Evolutionary conservation across 2,888 invertebrate genomes (phyloP).

Genomic region (Periphyllus acericola): DNA sequence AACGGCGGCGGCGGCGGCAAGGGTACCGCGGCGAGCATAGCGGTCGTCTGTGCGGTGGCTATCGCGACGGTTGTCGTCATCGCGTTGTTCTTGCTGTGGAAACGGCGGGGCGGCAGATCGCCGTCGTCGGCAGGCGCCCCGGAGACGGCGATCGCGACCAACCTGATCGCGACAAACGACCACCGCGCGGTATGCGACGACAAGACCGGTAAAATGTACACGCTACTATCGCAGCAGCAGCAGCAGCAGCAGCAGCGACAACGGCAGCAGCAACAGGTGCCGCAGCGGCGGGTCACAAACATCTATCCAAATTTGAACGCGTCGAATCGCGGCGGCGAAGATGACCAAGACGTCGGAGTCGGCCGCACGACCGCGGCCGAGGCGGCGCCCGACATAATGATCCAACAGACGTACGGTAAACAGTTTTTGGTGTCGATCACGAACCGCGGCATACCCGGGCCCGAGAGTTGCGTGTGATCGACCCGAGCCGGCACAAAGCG

Average conservation of each 20-base stretch:
- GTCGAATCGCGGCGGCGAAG: not conserved
- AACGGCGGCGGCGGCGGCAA: not conserved
- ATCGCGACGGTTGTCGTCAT: not conserved
- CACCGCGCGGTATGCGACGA: not conserved
- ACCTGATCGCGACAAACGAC: not conserved
- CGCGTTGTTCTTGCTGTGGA: not conserved
- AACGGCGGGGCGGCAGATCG: not conserved
- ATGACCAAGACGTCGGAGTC: not conserved
- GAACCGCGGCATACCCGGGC: conserved; percentile 38
- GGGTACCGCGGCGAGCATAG: not conserved
- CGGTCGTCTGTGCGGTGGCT: not conserved
- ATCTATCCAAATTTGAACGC: conserved; percentile 28
- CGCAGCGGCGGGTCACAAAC: not conserved
- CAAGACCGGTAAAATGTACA: not conserved
- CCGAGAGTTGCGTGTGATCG: conserved; percentile 49
- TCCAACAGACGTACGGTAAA: conserved; percentile 31
- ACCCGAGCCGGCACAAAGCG: not conserved
- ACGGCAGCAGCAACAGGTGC: not conserved
- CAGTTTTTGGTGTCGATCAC: conserved; percentile 38
- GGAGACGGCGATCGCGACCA: not conserved
- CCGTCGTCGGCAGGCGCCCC: not conserved
- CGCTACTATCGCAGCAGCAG: not conserved
- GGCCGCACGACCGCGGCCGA: not conserved
- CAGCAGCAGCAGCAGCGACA: not conserved
- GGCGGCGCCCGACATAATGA: conserved; percentile 47